These are phyloP conservation scores for Hedya salicella DNA, from an alignment of 2,888 invertebrate species.

Conservation along the genomic window DNA sequence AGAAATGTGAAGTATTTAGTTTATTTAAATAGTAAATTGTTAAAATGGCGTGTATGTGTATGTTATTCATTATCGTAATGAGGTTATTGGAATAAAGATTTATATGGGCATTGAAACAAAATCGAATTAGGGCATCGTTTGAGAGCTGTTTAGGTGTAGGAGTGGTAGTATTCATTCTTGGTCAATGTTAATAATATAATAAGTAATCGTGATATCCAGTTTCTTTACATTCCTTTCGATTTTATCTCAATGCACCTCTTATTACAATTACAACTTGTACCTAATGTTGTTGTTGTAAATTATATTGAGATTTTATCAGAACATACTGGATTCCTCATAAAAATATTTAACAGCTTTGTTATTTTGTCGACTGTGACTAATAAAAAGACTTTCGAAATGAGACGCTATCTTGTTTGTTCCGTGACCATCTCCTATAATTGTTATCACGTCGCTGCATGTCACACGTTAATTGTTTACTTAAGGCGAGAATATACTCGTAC, in stretches of 20 bases:
- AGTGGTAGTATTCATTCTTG: conserved; percentile 3
- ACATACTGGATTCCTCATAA: neutral
- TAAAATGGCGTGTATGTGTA: conserved; percentile 31
- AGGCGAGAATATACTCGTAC: no score
- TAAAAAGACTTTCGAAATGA: conserved; percentile 14
- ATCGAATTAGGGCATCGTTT: neutral
- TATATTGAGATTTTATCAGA: conserved; percentile 18
- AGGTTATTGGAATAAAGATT: conserved; percentile 16
- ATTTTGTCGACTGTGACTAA: conserved; percentile 18
- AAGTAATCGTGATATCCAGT: neutral
- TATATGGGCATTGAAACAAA: conserved; percentile 18
- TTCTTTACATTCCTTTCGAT: neutral
- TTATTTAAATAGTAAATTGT: conserved; percentile 16
- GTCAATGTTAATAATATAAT: neutral
- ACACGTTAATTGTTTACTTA: neutral
- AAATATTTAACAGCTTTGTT: conserved; percentile 15
- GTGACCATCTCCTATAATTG: conserved; percentile 15
- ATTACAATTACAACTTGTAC: neutral
- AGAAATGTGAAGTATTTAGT: conserved; percentile 5
- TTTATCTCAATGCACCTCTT: conserved; percentile 5
- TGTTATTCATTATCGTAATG: conserved; percentile 34
- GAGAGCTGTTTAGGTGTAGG: conserved; percentile 5
- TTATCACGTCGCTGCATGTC: neutral
- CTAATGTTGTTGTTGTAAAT: conserved; percentile 12
- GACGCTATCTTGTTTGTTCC: neutral